These are phyloP conservation scores for Brevimyrus niger DNA, from an alignment of 2,113 vertebrate genomes.

Conservation along the genomic window DNA sequence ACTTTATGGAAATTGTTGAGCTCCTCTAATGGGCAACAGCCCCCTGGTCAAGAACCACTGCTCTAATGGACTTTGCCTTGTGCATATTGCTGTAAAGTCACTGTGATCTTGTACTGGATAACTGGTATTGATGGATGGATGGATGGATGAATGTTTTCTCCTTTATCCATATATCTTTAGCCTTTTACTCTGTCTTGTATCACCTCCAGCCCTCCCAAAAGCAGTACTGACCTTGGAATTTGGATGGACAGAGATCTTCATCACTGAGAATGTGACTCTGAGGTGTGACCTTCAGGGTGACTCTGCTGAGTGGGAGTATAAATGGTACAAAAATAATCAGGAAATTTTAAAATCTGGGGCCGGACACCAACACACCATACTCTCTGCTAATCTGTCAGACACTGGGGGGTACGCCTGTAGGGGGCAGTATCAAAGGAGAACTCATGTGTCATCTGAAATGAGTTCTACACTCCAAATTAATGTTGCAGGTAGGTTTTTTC, in stretches of 20 bases:
- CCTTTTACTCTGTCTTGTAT: not conserved
- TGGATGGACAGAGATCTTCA: not conserved
- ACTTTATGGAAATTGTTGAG: no score
- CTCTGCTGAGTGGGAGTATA: not conserved
- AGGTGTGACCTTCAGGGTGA: not conserved
- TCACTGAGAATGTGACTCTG: not conserved
- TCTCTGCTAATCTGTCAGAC: not conserved
- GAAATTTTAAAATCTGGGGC: not conserved
- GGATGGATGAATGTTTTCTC: not conserved
- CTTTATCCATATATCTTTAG: not conserved
- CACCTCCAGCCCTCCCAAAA: not conserved
- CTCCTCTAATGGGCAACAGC: not conserved
- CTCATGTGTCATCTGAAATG: not conserved
- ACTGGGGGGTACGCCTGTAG: not conserved
- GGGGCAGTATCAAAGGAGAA: not conserved
- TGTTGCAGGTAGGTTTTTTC: not conserved
- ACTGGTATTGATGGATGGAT: not conserved
- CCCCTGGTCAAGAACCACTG: not conserved
- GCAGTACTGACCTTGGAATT: not conserved
- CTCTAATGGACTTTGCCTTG: not conserved
- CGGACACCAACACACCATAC: not conserved
- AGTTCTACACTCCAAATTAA: not conserved
- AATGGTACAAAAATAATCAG: not conserved
- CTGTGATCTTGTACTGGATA: not conserved
- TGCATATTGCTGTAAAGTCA: not conserved